A percentile compares a stretch with the other conserved stretches of the same genome.
These are phyloP conservation scores for Silurus asotus DNA, from an alignment of 2,113 vertebrate genomes.

Conservation along the genomic window DNA sequence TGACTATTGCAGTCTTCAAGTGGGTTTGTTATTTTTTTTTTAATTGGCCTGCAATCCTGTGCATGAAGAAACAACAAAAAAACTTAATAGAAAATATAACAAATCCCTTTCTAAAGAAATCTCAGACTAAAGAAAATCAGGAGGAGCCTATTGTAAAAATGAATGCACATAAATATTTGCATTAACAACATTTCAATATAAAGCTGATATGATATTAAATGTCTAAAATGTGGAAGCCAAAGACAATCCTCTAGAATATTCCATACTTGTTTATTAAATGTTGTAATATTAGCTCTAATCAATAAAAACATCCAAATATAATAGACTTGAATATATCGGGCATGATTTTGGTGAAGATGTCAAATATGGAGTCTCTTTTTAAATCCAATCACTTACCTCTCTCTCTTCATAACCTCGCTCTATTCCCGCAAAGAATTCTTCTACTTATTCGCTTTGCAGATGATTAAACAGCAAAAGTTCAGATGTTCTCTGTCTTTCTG, in stretches of 20 bases:
- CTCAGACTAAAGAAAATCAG: neutral
- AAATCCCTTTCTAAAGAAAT: neutral
- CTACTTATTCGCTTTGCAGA: neutral
- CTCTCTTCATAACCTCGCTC: slow-evolving; percentile 4
- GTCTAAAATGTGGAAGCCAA: neutral
- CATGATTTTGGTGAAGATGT: neutral
- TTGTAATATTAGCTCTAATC: neutral
- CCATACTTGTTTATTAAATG: neutral
- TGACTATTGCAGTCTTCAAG: neutral
- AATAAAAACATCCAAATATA: neutral
- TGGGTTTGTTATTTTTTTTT: neutral
- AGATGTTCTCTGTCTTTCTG: neutral
- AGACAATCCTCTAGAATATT: neutral
- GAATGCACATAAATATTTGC: neutral
- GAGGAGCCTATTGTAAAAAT: neutral
- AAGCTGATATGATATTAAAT: neutral
- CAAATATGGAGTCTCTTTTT: neutral
- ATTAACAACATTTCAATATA: neutral
- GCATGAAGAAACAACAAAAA: slow-evolving; percentile 60
- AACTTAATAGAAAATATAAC: neutral
- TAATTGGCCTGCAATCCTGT: slow-evolving; percentile 53
- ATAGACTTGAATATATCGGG: neutral
- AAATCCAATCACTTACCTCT: slow-evolving; percentile 25
- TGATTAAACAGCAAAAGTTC: neutral
- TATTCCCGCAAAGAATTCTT: neutral